Base-by-base conservation (phyloP, 2,888 invertebrate species). In the Drepanosiphum platanoidis region DNA sequence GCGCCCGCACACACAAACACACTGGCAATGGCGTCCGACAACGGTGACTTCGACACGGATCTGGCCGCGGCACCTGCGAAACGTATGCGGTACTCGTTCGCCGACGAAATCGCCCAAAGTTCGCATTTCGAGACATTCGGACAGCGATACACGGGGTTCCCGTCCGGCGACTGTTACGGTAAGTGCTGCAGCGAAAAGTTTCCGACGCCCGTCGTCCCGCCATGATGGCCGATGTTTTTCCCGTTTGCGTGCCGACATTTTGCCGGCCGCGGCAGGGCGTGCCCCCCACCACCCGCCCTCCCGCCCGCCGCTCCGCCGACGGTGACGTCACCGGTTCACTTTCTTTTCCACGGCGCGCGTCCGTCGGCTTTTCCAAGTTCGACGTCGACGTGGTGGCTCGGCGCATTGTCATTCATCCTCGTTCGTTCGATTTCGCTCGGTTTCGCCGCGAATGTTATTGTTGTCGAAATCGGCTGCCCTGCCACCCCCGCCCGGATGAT, bases 11-110 rank as follows among this genome's bases (percentile, higher is more conserved):
- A 52, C 13, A 68, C 68, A 18, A 13, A n/a, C 30, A 68, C 52
- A 36, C 42, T 66, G 2, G 27, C 34, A 66, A 75, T 77, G 75
- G 75, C 75, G 58, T 66, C 84, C 13, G 34, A 75, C 84, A 66
- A 77, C 84, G 66, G 75, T 27, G 77, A 75, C 30, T 75, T 77
- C 22, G 74, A 84, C 84, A 84, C 84, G 39, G 84, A 84, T 52
- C 32, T 84, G 3, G 58, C 75, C n/a, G 84, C 75, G 68, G 84
- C 84, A 84, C 84, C 84, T 39, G 84, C 84, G n/a, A 84, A 84
- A 77, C 84, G 84, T 70, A 84, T 84, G 84, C 64, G 84, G 39
- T 84, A 84, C 15, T 75, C 84, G 22, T 84, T 84, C 36, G 84
- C 77, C 36, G 84, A 84, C 58, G 84, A 84, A 68, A 52, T 84